Evolutionary conservation across 2,888 invertebrate species (phyloP), one percentile per base, ranked within the genome.

Genomic region (Molanna angustata): DNA sequence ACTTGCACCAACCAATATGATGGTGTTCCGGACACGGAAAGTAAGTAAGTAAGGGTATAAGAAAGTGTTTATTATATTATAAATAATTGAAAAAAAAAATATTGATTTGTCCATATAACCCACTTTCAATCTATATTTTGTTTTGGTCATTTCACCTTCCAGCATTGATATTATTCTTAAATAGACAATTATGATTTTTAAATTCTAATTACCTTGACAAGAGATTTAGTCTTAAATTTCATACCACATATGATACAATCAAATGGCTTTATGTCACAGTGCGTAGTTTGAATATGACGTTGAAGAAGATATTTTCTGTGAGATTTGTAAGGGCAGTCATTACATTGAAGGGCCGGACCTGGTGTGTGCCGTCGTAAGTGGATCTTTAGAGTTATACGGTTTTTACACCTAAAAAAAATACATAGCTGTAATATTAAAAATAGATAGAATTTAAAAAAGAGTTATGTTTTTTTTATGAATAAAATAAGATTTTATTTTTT

Each of bases 361-460:
- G 37, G n/a, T 9, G 7, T n/a, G 13, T 14, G n/a, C n/a, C 37
- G n/a, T 37, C n/a, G 4, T 6, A 37, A 14, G 37, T 37, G 37
- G 4, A 14, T n/a, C 16, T 37, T 37, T 6, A 14, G 16, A 37
- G n/a, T 14, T 14, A 37, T 37, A 9, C 16, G n/a, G n/a, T 37
- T 37, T n/a, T 37, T 37, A 37, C 37, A 37, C n/a, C 37, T 37
- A 37, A 14, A 37, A 37, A 6, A 37, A 9, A 37, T 6, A 37
- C 4, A 6, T 9, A 9, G 4, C 4, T 9, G 4, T 14, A 37
- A 14, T 6, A 14, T 37, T 6, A 27, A 27, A 27, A 21, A 7
- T n/a, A n/a, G n/a, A n/a, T n/a, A n/a, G n/a, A n/a, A n/a, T n/a
- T n/a, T n/a, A n/a, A n/a, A n/a, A n/a, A n/a, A n/a, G n/a, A n/a